A percentile compares a stretch with the other conserved stretches of the same genome.
These are phyloP conservation scores for Clarias fuscus DNA, from an alignment of 2,797 vertebrate genomes.

Conservation along the genomic window DNA sequence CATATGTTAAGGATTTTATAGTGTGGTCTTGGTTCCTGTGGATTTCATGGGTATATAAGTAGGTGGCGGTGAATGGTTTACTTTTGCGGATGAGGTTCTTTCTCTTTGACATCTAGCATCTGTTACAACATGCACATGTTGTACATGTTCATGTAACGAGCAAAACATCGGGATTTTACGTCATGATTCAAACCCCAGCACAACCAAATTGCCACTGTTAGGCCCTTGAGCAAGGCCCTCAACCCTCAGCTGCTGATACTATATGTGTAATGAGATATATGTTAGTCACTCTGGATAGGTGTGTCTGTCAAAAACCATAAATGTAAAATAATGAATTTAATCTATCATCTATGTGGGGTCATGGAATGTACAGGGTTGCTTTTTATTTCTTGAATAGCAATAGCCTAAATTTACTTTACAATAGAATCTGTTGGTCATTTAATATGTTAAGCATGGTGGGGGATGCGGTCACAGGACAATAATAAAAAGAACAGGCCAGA, in stretches of 20 bases:
- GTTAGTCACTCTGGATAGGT: too few species aligned
- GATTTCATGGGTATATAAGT: constrained; percentile 17
- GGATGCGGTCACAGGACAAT: background rate
- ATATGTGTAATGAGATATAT: too few species aligned
- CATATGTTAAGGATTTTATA: constrained; percentile 31
- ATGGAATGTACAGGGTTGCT: background rate
- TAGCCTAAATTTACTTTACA: background rate
- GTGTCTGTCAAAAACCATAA: too few species aligned
- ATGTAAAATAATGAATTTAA: constrained; percentile 3
- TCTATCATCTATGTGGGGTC: constrained; percentile 18
- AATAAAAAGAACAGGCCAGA: background rate
- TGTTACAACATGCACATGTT: background rate
- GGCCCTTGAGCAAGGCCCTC: too few species aligned
- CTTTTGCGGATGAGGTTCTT: constrained; percentile 12
- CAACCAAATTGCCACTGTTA: too few species aligned
- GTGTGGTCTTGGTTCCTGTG: constrained; percentile 30
- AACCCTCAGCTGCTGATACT: too few species aligned
- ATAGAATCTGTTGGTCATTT: background rate
- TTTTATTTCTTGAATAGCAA: constrained; percentile 20
- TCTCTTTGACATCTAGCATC: background rate
- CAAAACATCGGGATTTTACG: background rate
- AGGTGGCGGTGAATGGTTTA: constrained; percentile 31
- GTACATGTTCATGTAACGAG: background rate
- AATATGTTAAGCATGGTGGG: background rate
- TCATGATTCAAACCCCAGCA: too few species aligned